Evolutionary conservation across 1,140 invertebrate genomes (phyloP), one percentile per base, ranked within the genome.

Genomic region (Sinonovacula constricta): DNA sequence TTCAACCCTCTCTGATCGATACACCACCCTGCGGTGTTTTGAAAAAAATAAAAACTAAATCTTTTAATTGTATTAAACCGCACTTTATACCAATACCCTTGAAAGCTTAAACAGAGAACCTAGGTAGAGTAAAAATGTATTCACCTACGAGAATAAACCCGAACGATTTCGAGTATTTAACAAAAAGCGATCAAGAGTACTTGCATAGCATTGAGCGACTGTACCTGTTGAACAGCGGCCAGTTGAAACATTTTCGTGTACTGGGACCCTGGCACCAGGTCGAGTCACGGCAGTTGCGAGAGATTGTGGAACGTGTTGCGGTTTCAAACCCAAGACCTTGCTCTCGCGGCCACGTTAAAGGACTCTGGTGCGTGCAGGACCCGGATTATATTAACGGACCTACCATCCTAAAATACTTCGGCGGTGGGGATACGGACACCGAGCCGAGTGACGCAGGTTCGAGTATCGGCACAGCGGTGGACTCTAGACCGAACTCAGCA

Each of bases 251-350:
- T 30, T 78, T 78, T 56, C 75, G 62, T 49, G 56, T 60, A 14
- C 57, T 78, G 34, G 75, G 75, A 5, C 75, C 75, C n/a, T 78
- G 75, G 75, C 75, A 78, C 56, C 67, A 70, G 31, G 75, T 78
- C 3, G 62, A 56, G 7, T 69, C 66, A 12, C n/a, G 31, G 31
- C 54, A 68, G 39, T 53, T 78, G 65, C 62, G 62, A 53, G 36
- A 63, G 34, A 78, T 78, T 10, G 54, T 78, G 2, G 54, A 78
- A 14, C 66, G 75, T 24, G 39, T 78, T 22, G 75, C 75, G 14
- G 34, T 66, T n/a, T 66, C 75, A 49, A 69, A 51, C 30, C 75
- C 65, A 24, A 26, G 75, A 33, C 75, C 66, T 22, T 78, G 75
- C 31, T 78, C 75, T 54, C 51, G 75, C 57, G 75, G 75, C 36